A percentile compares a stretch with the other conserved stretches of the same genome.
Evolutionary conservation across 2,797 vertebrate genomes (phyloP).

Genomic region (Moxostoma hubbsi): DNA sequence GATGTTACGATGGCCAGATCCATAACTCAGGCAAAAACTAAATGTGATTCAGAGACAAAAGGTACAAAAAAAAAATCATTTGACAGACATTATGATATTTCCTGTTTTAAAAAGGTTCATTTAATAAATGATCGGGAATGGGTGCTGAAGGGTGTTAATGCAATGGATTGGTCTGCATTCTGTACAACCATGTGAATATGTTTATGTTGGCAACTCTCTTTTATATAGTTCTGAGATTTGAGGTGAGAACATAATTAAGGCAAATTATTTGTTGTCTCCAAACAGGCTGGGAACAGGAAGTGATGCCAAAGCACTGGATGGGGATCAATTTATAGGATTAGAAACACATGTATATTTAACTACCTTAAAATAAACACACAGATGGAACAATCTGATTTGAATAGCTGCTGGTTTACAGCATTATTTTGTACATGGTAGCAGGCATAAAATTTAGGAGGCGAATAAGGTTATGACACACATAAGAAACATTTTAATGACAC

Average conservation of each 20-base stretch:
- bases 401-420: neutral
- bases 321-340: conserved; percentile 15
- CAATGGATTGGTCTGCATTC: neutral
- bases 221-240: neutral
- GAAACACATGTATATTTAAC: conserved; percentile 13
- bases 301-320: conserved; percentile 22
- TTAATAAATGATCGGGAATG: too few species aligned
- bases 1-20: neutral
- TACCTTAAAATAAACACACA: neutral
- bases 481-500: neutral
- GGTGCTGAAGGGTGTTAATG: neutral
- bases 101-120: neutral
- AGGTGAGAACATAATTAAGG: conserved; percentile 23
- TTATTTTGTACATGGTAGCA: neutral
- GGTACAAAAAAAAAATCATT: neutral
- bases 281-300: conserved; percentile 10
- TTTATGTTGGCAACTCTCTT: too few species aligned
- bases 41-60: neutral
- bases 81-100: conserved; percentile 1
- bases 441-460: neutral
- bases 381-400: conserved; percentile 6
- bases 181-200: neutral
- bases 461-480: conserved; percentile 1
- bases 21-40: neutral
- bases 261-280: neutral